phyloP scores from a whole-genome alignment of 2,797 vertebrate genomes.

The Antrozous pallidus region DNA sequence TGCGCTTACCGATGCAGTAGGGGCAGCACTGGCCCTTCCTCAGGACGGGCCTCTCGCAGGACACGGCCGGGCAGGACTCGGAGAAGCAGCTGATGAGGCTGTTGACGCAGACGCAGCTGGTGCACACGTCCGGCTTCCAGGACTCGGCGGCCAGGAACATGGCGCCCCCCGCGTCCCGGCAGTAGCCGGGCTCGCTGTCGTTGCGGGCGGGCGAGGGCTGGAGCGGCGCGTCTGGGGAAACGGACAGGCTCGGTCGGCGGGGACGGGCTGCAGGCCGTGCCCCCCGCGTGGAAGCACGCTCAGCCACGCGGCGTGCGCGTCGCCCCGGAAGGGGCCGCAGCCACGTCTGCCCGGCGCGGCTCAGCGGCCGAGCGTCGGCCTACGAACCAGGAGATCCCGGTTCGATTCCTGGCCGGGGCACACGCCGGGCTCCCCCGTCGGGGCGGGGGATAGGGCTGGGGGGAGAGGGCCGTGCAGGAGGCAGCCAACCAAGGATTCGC shows the following conservation, averaged over 20 bases:
- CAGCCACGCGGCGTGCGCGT: not conserved
- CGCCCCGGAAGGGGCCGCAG: not conserved
- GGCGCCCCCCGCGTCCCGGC: conserved; percentile 89
- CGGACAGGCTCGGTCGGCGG: conserved; percentile 60
- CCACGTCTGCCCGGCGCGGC: too few relatives aligned
- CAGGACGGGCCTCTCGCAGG: conserved; percentile 89
- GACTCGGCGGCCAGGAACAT: conserved; percentile 93
- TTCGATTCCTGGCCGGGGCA: too few relatives aligned
- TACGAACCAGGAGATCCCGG: too few relatives aligned
- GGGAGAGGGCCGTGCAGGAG: too few relatives aligned
- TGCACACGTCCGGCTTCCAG: conserved; percentile 93
- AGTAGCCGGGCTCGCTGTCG: conserved; percentile 88
- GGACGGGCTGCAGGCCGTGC: not conserved
- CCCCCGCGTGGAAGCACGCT: not conserved
- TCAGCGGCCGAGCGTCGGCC: too few relatives aligned
- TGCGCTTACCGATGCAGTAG: conserved; percentile 90
- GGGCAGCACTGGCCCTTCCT: conserved; percentile 93
- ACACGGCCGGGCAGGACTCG: conserved; percentile 89
- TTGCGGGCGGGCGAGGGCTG: conserved; percentile 85
- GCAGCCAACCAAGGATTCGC: too few relatives aligned
- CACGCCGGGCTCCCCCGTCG: too few relatives aligned
- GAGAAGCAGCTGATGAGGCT: conserved; percentile 91
- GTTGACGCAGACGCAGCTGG: conserved; percentile 90
- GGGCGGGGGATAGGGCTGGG: too few relatives aligned
- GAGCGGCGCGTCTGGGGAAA: conserved; percentile 84